Evolutionary conservation across 2,113 vertebrate genomes (phyloP).

Genomic region (Cavia aperea): DNA sequence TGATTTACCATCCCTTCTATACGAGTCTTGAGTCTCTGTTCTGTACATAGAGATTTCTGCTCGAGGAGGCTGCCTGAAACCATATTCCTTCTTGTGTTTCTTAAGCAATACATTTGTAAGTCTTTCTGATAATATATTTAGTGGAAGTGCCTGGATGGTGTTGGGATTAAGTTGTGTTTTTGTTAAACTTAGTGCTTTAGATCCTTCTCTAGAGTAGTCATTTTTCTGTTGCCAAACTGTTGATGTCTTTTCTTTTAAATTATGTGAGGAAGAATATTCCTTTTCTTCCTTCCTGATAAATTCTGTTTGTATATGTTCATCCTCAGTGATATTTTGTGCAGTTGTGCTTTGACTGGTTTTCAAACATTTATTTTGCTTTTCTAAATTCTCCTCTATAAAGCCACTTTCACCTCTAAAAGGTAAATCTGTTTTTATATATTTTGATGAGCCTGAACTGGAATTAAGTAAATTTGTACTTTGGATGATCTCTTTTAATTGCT

Average conservation of each 20-base stretch:
- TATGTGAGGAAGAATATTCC: neutral
- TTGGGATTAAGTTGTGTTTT: constrained; percentile 34
- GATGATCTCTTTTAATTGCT: constrained; percentile 26
- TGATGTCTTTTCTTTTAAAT: constrained; percentile 42
- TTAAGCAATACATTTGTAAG: neutral
- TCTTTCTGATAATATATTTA: constrained; percentile 54
- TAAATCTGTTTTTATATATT: constrained; percentile 43
- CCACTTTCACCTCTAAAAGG: constrained; percentile 34
- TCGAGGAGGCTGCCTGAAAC: neutral
- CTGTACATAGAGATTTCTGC: constrained; percentile 48
- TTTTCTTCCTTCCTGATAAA: constrained; percentile 43
- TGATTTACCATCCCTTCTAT: constrained; percentile 33
- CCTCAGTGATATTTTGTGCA: constrained; percentile 39
- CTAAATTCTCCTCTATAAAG: neutral
- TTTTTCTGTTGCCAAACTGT: constrained; percentile 33
- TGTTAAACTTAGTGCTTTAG: constrained; percentile 13
- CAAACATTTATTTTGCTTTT: constrained; percentile 49
- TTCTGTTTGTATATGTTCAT: constrained; percentile 53
- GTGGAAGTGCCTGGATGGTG: constrained; percentile 1
- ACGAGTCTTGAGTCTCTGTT: constrained; percentile 47
- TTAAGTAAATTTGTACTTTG: neutral
- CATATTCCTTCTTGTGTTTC: constrained; percentile 55
- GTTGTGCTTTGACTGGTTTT: constrained; percentile 37
- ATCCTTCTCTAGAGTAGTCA: constrained; percentile 19
- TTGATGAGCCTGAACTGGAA: constrained; percentile 8